These are phyloP conservation scores for Seira musarum DNA, from an alignment of 2,888 invertebrate species.

Conservation along the genomic window DNA sequence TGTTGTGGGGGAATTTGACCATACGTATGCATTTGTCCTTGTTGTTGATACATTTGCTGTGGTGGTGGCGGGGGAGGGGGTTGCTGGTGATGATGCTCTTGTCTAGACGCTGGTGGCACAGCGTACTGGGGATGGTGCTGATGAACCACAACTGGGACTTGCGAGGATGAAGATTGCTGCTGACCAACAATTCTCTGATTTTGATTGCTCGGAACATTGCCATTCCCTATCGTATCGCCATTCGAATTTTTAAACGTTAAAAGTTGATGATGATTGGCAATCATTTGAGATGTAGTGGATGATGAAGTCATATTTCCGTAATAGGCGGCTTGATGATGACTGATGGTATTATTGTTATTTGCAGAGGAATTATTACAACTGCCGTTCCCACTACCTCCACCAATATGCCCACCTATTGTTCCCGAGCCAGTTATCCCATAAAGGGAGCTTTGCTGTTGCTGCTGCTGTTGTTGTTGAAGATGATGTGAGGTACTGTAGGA, in stretches of 20 bases:
- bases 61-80: conserved; percentile 42
- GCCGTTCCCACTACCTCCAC: conserved; percentile 30
- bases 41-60: conserved; percentile 46
- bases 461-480: conserved; percentile 30
- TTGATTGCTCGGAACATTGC: not conserved
- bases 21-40: conserved; percentile 16
- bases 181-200: conserved; percentile 14
- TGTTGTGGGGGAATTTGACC: conserved; percentile 19
- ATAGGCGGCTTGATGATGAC: conserved; percentile 60
- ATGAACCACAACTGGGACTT: conserved; percentile 54
- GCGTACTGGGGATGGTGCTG: conserved; percentile 50
- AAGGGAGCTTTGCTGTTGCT: conserved; percentile 54
- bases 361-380: conserved; percentile 33
- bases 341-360: conserved; percentile 51
- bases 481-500: conserved; percentile 61
- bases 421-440: conserved; percentile 55
- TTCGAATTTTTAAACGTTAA: conserved; percentile 47
- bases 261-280: conserved; percentile 50
- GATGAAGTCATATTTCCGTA: conserved; percentile 62
- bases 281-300: conserved; percentile 31
- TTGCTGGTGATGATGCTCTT: conserved; percentile 47
- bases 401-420: conserved; percentile 30
- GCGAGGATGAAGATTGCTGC: conserved; percentile 25
- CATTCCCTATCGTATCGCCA: conserved; percentile 42
- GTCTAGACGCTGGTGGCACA: conserved; percentile 47